phyloP scores from a whole-genome alignment of 2,888 invertebrate species.

The Spodoptera littoralis region DNA sequence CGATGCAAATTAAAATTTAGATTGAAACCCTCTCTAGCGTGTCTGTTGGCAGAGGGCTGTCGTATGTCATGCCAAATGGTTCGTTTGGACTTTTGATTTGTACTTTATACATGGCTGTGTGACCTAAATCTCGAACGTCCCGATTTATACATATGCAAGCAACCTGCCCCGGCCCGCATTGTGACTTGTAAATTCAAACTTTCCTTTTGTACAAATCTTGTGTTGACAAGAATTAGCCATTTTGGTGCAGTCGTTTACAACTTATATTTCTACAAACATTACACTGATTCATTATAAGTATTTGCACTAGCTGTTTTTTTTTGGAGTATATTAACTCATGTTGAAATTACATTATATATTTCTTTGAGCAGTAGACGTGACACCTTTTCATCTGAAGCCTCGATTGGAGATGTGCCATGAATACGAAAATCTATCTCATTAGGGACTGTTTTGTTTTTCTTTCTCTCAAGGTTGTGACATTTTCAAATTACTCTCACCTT shows the following conservation, averaged over 20 bases:
- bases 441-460: conserved; percentile 21
- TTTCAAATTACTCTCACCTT: conserved; percentile 12
- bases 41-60: conserved; percentile 35
- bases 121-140: conserved; percentile 35
- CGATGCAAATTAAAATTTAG: conserved; percentile 35
- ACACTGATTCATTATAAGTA: too few relatives aligned
- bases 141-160: conserved; percentile 21
- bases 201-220: too few relatives aligned
- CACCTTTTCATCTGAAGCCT: neutral
- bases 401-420: conserved; percentile 24
- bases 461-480: conserved; percentile 13
- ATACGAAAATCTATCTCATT: conserved; percentile 20
- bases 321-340: too few relatives aligned
- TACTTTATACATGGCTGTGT: conserved; percentile 28
- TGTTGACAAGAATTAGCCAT: too few relatives aligned
- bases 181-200: too few relatives aligned
- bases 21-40: conserved; percentile 49
- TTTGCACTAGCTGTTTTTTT: too few relatives aligned
- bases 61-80: conserved; percentile 50
- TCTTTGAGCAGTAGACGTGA: too few relatives aligned
- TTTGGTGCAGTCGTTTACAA: too few relatives aligned
- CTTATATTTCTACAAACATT: too few relatives aligned
- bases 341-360: too few relatives aligned
- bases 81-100: conserved; percentile 31
- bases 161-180: too few relatives aligned